Conservation (phyloP, 2,113 vertebrate species). For the Suricata suricatta region DNA sequence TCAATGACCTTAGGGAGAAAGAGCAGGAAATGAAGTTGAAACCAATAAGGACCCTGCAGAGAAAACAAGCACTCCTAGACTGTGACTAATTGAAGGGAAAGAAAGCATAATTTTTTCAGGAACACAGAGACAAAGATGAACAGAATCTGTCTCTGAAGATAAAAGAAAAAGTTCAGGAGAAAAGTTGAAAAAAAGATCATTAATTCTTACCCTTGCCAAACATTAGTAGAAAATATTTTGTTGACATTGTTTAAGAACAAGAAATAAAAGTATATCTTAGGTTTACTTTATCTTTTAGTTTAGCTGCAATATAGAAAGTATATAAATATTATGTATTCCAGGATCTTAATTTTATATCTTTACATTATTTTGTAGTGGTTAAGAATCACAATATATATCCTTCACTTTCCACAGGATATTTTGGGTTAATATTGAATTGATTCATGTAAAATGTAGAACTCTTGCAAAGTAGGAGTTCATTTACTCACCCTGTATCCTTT, state of each 20-base stretch:
- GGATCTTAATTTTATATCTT: background rate
- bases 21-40: constrained; percentile 66
- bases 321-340: background rate
- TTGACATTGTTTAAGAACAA: background rate
- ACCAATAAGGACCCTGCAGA: constrained; percentile 41
- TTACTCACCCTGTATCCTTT: background rate
- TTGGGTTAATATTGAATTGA: background rate
- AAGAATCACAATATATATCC: background rate
- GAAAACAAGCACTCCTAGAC: constrained; percentile 34
- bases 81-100: constrained; percentile 42
- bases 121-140: background rate
- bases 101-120: background rate
- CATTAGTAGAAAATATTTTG: constrained; percentile 16
- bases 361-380: background rate
- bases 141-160: background rate
- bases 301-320: background rate
- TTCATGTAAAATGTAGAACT: constrained; percentile 4
- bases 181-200: background rate
- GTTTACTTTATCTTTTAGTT: background rate
- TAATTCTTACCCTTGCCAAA: background rate
- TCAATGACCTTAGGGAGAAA: constrained; percentile 41
- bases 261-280: constrained; percentile 33
- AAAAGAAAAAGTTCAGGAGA: background rate
- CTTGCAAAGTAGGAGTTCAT: background rate
- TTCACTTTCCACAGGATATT: background rate